These are phyloP conservation scores for Marisa cornuarietis DNA, from an alignment of 1,140 invertebrate genomes.

Conservation along the genomic window DNA sequence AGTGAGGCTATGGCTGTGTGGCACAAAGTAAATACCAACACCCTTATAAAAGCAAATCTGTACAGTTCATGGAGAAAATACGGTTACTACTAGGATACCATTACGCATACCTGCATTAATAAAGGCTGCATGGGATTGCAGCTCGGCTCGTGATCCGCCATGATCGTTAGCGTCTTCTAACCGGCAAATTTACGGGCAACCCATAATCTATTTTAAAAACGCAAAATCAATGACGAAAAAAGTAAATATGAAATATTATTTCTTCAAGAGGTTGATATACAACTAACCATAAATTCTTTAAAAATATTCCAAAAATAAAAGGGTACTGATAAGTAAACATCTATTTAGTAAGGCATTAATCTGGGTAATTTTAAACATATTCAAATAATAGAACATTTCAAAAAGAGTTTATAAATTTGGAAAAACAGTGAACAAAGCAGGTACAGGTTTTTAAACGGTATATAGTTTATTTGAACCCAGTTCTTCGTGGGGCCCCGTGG, in stretches of 20 bases:
- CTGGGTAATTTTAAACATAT: background rate
- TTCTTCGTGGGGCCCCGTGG: slow-evolving; percentile 3
- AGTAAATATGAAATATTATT: background rate
- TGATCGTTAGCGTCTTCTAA: slow-evolving; percentile 19
- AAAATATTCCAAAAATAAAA: background rate
- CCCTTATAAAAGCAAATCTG: background rate
- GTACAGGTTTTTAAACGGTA: background rate
- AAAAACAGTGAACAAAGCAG: background rate
- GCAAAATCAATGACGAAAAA: background rate
- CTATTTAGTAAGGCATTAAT: background rate
- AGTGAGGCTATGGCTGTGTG: background rate
- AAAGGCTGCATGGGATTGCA: slow-evolving; percentile 58
- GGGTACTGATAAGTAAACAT: background rate
- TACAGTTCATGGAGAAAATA: background rate
- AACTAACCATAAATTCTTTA: too few species aligned
- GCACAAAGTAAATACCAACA: background rate
- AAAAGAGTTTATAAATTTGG: background rate
- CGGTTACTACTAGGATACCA: background rate
- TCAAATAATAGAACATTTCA: background rate
- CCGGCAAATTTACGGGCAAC: background rate
- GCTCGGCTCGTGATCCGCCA: slow-evolving; percentile 52
- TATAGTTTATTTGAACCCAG: background rate
- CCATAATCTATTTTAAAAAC: background rate
- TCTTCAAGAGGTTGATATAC: background rate
- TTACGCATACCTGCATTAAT: slow-evolving; percentile 32